These are phyloP conservation scores for Hemicrepidius hirtus DNA, from an alignment of 2,888 invertebrate genomes.

Conservation along the genomic window DNA sequence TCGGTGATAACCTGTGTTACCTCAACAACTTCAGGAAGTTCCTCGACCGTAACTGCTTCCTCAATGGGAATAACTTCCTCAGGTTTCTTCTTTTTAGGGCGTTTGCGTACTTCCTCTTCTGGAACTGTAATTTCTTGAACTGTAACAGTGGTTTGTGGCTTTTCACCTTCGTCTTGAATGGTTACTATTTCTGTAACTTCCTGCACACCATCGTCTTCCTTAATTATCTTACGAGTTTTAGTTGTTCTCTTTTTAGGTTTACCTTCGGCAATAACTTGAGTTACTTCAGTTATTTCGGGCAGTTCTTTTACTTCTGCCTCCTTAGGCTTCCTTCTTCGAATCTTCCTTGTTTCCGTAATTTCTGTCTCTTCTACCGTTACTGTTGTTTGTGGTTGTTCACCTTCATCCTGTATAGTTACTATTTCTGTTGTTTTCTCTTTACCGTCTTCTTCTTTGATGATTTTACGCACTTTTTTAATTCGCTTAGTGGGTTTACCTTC, in stretches of 20 bases:
- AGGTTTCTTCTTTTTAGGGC: conserved; percentile 17
- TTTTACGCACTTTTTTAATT: conserved; percentile 49
- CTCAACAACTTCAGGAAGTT: conserved; percentile 68
- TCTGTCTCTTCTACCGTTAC: conserved; percentile 60
- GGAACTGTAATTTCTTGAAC: conserved; percentile 63
- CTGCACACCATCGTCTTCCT: conserved; percentile 45
- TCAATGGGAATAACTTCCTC: conserved; percentile 59
- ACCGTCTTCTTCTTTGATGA: conserved; percentile 37
- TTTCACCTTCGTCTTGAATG: conserved; percentile 61
- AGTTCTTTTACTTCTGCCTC: conserved; percentile 63
- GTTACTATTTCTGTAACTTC: conserved; percentile 52
- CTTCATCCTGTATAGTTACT: conserved; percentile 61
- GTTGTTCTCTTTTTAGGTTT: conserved; percentile 56
- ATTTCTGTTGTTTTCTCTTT: conserved; percentile 50
- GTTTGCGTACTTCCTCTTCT: conserved; percentile 58
- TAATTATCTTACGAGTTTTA: conserved; percentile 40
- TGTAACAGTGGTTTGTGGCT: conserved; percentile 68
- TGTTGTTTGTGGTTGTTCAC: conserved; percentile 54
- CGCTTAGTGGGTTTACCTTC: conserved; percentile 60
- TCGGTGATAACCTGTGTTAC: conserved; percentile 66
- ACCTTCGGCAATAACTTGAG: conserved; percentile 66
- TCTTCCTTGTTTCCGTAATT: conserved; percentile 6
- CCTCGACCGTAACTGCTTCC: conserved; percentile 54
- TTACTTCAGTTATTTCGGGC: conserved; percentile 63
- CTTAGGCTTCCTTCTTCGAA: conserved; percentile 51